phyloP scores from a whole-genome alignment of 2,888 invertebrate species.

The Ernsta delagoae region DNA sequence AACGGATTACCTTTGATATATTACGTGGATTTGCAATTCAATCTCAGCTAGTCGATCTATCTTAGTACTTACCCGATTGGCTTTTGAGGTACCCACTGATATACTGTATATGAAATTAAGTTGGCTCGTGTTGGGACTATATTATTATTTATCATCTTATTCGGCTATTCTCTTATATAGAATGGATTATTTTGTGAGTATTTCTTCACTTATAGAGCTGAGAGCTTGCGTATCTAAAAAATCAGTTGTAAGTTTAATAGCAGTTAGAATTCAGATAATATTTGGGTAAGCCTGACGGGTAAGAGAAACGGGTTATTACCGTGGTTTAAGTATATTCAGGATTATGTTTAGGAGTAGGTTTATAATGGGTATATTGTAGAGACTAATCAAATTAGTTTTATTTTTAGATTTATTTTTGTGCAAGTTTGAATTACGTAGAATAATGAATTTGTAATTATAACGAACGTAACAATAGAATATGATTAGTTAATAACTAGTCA shows the following conservation, averaged over 20 bases:
- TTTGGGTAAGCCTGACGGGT: too few relatives aligned
- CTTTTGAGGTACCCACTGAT: conserved; percentile 58
- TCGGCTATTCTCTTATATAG: not conserved
- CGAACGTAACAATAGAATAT: not conserved
- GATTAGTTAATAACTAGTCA: conserved; percentile 4
- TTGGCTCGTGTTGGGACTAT: not conserved
- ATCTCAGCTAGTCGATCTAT: conserved; percentile 78
- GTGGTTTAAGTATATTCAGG: too few relatives aligned
- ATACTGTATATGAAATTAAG: conserved; percentile 47
- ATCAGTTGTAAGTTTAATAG: too few relatives aligned
- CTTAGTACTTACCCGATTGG: conserved; percentile 65
- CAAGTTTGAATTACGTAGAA: not conserved
- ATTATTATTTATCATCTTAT: conserved; percentile 1
- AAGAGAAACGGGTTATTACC: too few relatives aligned
- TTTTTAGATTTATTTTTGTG: too few relatives aligned
- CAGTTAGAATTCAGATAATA: too few relatives aligned
- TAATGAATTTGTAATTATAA: not conserved
- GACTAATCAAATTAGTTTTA: too few relatives aligned
- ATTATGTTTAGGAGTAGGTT: too few relatives aligned
- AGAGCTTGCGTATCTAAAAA: too few relatives aligned
- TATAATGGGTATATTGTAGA: too few relatives aligned
- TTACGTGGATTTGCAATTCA: conserved; percentile 80
- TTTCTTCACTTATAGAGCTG: too few relatives aligned
- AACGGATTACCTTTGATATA: conserved; percentile 85
- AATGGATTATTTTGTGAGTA: too few relatives aligned